Evolutionary conservation across 2,797 vertebrate genomes (phyloP).

Genomic region (Gallinago nigripennis): DNA sequence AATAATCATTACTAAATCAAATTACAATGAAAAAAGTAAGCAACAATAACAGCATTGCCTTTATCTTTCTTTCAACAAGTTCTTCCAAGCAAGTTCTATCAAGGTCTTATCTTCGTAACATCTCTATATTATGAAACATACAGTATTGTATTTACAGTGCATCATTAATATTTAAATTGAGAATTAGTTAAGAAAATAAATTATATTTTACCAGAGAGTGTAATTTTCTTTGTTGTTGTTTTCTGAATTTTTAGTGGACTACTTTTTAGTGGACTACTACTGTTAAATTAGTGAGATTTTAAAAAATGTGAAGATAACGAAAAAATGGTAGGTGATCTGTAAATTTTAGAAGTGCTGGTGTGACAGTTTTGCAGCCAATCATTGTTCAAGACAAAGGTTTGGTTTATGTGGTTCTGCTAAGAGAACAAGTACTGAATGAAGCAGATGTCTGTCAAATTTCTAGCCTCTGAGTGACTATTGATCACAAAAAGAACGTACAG

Average conservation of each 20-base stretch:
- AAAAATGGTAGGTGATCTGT: rapidly evolving
- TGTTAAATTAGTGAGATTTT: background rate
- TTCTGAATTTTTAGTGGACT: background rate
- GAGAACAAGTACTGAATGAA: background rate
- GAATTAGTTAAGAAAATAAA: background rate
- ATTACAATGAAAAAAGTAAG: background rate
- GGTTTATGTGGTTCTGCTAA: background rate
- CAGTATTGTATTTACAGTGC: background rate
- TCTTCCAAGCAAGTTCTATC: background rate
- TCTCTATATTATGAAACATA: background rate
- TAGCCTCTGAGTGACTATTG: background rate
- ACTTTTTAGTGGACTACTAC: background rate
- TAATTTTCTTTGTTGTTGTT: background rate
- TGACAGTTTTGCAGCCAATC: background rate
- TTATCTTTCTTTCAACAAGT: background rate
- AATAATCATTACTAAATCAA: background rate
- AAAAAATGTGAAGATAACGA: background rate
- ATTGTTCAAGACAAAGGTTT: background rate
- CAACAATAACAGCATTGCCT: background rate
- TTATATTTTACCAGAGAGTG: background rate
- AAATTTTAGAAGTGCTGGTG: background rate
- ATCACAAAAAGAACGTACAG: background rate
- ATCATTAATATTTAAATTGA: background rate
- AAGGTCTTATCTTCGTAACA: background rate
- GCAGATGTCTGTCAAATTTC: background rate